phyloP scores from a whole-genome alignment of 2,888 invertebrate species.

The Tipula helvola region DNA sequence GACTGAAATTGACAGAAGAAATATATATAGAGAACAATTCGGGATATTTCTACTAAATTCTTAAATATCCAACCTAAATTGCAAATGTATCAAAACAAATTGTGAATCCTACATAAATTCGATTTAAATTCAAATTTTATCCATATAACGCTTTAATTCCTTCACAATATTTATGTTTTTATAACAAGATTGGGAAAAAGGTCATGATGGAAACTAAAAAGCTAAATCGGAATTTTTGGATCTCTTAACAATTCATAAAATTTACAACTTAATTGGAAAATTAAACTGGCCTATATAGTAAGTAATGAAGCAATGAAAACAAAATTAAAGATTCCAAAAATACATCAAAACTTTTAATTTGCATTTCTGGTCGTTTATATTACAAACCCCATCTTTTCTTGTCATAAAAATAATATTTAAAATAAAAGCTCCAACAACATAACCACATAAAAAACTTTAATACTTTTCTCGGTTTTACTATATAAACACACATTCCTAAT shows the following conservation, averaged over 20 bases:
- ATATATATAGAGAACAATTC: no score
- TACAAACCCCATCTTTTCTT: background rate
- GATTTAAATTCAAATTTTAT: no score
- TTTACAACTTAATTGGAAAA: background rate
- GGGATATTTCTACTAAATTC: no score
- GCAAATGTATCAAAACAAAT: no score
- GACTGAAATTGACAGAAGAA: no score
- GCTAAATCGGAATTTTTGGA: background rate
- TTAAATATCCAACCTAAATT: no score
- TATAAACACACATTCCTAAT: background rate
- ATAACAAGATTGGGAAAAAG: background rate
- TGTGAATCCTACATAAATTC: no score
- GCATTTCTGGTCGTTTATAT: background rate
- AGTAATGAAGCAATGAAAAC: background rate
- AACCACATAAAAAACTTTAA: background rate
- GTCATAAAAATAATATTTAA: background rate
- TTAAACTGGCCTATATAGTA: background rate
- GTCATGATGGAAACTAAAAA: background rate
- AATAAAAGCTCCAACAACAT: background rate
- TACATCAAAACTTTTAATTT: background rate
- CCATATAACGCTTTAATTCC: no score
- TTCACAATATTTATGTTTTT: no score
- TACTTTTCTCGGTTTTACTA: background rate
- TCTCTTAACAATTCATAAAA: background rate
- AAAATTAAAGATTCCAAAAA: background rate